Evolutionary conservation across 2,888 invertebrate genomes (phyloP).

Genomic region (Plebejus melissa): DNA sequence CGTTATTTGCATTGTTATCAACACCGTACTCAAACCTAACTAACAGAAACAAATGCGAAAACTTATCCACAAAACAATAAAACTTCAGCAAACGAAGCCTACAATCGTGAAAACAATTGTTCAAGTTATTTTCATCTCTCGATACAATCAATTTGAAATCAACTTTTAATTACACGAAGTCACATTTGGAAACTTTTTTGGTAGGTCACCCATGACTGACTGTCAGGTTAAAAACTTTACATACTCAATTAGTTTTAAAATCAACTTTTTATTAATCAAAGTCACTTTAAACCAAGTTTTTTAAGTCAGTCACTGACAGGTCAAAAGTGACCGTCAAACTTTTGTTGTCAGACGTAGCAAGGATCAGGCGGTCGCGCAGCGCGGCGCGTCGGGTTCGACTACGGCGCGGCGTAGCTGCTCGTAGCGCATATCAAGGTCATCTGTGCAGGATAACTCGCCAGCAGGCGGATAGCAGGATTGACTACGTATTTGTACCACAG

Average conservation of each 20-base stretch:
- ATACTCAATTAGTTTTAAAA: background rate
- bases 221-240: background rate
- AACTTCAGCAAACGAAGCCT: conserved; percentile 2
- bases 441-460: conserved; percentile 30
- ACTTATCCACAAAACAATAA: background rate
- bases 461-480: background rate
- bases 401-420: conserved; percentile 59
- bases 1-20: background rate
- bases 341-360: background rate
- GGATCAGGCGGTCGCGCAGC: conserved; percentile 50
- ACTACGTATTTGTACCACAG: background rate
- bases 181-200: background rate
- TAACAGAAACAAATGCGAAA: background rate
- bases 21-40: background rate
- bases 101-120: background rate
- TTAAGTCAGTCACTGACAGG: background rate
- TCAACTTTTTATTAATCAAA: too few relatives aligned
- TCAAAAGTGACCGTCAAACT: background rate
- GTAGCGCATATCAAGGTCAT: conserved; percentile 40
- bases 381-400: conserved; percentile 63
- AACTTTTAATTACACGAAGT: background rate
- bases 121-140: background rate
- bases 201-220: background rate
- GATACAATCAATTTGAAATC: background rate
- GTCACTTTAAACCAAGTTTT: background rate